phyloP scores from a whole-genome alignment of 2,113 vertebrate genomes.

The Triplophysa dalaica region DNA sequence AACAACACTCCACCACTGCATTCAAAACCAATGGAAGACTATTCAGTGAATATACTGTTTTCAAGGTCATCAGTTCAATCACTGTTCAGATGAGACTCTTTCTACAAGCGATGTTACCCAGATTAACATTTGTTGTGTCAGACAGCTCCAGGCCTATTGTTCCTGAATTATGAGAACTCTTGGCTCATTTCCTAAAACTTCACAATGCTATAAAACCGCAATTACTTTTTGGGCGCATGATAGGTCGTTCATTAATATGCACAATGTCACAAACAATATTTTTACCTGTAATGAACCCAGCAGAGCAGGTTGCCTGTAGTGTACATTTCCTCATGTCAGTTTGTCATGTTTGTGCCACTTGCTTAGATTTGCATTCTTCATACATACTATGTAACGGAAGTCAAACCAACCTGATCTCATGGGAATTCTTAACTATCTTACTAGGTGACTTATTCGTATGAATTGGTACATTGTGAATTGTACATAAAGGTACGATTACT shows the following conservation, averaged over 20 bases:
- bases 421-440: too few relatives aligned
- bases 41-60: background rate
- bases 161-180: background rate
- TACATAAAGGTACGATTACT: too few relatives aligned
- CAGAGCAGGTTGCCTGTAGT: too few relatives aligned
- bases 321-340: too few relatives aligned
- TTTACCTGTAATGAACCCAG: background rate
- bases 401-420: too few relatives aligned
- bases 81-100: slow-evolving; percentile 12
- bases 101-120: background rate
- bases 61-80: slow-evolving; percentile 35
- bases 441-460: too few relatives aligned
- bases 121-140: slow-evolving; percentile 19
- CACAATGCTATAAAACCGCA: background rate
- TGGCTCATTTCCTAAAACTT: background rate
- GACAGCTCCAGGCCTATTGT: background rate
- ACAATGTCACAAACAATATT: background rate
- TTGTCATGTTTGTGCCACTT: too few relatives aligned
- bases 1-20: background rate
- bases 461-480: too few relatives aligned
- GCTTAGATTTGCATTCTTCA: too few relatives aligned
- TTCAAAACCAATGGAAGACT: slow-evolving; percentile 13
- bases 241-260: background rate
- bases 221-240: background rate
- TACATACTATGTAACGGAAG: too few relatives aligned